phyloP scores from a whole-genome alignment of 1,140 invertebrate species.

The Agrypnia vestita region DNA sequence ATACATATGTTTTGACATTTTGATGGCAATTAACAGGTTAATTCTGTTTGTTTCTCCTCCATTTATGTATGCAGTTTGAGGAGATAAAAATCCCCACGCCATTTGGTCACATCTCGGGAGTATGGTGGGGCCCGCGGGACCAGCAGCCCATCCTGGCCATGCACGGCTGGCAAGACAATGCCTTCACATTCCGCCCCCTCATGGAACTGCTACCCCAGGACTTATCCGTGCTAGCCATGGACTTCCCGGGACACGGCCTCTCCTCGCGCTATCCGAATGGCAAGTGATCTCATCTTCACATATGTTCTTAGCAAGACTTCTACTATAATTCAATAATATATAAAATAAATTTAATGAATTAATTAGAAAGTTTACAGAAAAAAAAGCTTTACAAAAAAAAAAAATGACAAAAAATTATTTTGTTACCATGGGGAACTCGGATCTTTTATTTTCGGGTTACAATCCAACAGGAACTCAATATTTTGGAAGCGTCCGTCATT shows the following conservation, averaged over 20 bases:
- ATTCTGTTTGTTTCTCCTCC: too few relatives aligned
- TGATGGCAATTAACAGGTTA: too few relatives aligned
- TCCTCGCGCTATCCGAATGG: slow-evolving; percentile 79
- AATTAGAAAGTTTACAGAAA: too few relatives aligned
- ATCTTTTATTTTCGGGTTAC: too few relatives aligned
- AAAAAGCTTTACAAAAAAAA: too few relatives aligned
- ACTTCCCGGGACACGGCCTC: slow-evolving; percentile 82
- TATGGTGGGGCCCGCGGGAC: slow-evolving; percentile 79
- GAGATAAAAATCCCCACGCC: slow-evolving; percentile 45
- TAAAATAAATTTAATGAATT: too few relatives aligned
- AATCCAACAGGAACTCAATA: too few relatives aligned
- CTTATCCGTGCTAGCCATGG: slow-evolving; percentile 77
- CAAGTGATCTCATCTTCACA: background rate
- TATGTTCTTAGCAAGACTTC: background rate
- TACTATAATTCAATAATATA: too few relatives aligned
- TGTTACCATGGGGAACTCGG: too few relatives aligned
- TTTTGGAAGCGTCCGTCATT: too few relatives aligned
- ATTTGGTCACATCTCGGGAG: slow-evolving; percentile 75
- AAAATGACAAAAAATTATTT: too few relatives aligned
- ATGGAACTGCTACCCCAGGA: slow-evolving; percentile 76
- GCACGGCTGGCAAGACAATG: slow-evolving; percentile 87
- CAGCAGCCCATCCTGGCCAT: slow-evolving; percentile 79
- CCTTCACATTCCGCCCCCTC: slow-evolving; percentile 81
- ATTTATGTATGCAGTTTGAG: slow-evolving; percentile 4
- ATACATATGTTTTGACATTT: too few relatives aligned